Evolutionary conservation across 1,140 invertebrate genomes (phyloP).

Genomic region (Oryctes rhinoceros): DNA sequence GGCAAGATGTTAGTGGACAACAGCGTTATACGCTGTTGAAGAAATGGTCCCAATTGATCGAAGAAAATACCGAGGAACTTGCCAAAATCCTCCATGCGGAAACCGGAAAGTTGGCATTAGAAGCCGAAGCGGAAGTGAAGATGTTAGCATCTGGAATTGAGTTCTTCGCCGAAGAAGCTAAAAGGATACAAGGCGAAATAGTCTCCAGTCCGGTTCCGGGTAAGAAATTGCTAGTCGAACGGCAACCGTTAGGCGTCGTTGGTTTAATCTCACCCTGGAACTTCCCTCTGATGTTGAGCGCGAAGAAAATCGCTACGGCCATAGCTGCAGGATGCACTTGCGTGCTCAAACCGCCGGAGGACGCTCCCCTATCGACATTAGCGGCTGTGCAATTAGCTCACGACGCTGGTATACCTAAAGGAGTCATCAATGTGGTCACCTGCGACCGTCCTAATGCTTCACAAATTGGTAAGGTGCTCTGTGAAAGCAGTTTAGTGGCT

Average conservation of each 20-base stretch:
- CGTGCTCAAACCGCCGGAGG: slow-evolving; percentile 95
- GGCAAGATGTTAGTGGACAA: slow-evolving; percentile 81
- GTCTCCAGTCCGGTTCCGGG: slow-evolving; percentile 77
- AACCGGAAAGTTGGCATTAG: slow-evolving; percentile 92
- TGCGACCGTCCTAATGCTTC: slow-evolving; percentile 78
- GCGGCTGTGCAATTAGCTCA: slow-evolving; percentile 82
- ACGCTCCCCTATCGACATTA: slow-evolving; percentile 95
- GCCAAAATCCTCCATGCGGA: slow-evolving; percentile 87
- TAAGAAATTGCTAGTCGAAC: slow-evolving; percentile 83
- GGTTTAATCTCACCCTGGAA: slow-evolving; percentile 99
- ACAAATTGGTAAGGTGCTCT: slow-evolving; percentile 85
- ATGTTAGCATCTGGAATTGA: slow-evolving; percentile 96
- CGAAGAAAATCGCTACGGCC: slow-evolving; percentile 92
- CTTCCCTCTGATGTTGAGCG: slow-evolving; percentile 98
- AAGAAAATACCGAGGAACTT: slow-evolving; percentile 77
- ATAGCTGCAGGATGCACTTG: slow-evolving; percentile 93
- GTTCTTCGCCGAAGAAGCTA: slow-evolving; percentile 95
- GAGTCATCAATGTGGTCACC: slow-evolving; percentile 93
- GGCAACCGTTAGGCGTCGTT: slow-evolving; percentile 93
- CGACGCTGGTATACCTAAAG: slow-evolving; percentile 81
- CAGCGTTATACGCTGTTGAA: slow-evolving; percentile 73
- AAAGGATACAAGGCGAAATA: slow-evolving; percentile 90
- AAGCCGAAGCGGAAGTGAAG: slow-evolving; percentile 86
- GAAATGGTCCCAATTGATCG: slow-evolving; percentile 83
- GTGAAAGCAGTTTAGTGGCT: slow-evolving; percentile 82